Conservation (phyloP, 2,797 vertebrate species). For the Sebastes iracundus region DNA sequence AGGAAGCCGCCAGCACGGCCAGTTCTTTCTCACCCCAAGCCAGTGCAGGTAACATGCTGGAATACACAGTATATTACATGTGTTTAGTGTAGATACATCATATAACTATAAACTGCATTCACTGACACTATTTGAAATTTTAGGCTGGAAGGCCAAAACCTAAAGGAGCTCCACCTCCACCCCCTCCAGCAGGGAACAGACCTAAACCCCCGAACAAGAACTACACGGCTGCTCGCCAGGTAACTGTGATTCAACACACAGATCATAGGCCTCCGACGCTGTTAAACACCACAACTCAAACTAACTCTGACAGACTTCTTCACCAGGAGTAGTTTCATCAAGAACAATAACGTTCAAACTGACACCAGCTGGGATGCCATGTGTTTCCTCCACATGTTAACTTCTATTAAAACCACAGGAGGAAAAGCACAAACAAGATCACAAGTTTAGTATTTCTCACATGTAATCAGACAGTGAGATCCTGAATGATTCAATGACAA, state of each 20-base stretch:
- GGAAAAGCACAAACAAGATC: background rate
- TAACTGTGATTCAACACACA: constrained; percentile 31
- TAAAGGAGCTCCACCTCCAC: constrained; percentile 73
- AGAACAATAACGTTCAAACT: background rate
- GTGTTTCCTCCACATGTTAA: background rate
- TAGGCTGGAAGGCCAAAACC: constrained; percentile 60
- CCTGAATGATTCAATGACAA: too few relatives aligned
- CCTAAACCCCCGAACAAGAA: constrained; percentile 43
- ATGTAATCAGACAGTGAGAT: too few relatives aligned
- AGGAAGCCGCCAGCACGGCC: constrained; percentile 35
- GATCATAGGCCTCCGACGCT: too few relatives aligned
- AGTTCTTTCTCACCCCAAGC: background rate
- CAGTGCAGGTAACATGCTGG: constrained; percentile 35
- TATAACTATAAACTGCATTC: background rate
- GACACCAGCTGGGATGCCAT: background rate
- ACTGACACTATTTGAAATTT: constrained; percentile 8
- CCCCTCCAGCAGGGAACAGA: constrained; percentile 65
- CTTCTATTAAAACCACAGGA: background rate
- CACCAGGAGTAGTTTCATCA: background rate
- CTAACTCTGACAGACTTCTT: background rate
- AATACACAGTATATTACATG: background rate
- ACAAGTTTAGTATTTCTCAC: too few relatives aligned
- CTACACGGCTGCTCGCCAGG: constrained; percentile 74
- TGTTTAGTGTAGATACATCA: background rate
- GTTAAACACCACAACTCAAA: background rate